Evolutionary conservation across 2,797 vertebrate species (phyloP).

Genomic region (Pangasius larnaudii): DNA sequence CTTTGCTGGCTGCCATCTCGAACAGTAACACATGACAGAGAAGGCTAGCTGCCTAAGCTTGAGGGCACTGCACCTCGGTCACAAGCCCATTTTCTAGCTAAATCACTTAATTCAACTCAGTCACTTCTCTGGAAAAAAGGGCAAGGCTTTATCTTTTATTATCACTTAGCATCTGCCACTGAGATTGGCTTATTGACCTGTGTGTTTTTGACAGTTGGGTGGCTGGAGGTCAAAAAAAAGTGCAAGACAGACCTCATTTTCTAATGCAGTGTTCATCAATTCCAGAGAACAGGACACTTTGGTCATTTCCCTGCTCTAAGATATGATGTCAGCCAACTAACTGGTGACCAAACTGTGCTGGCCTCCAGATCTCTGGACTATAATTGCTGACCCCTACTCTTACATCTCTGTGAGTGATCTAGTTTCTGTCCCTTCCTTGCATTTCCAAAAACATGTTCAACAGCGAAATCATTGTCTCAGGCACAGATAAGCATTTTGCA

Average conservation of each 20-base stretch:
- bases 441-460: constrained; percentile 1
- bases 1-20: constrained; percentile 13
- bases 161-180: constrained; percentile 53
- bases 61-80: constrained; percentile 59
- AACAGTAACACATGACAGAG: constrained; percentile 27
- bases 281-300: constrained; percentile 4
- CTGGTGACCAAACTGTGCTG: neutral
- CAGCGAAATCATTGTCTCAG: neutral
- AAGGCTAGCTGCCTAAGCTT: constrained; percentile 52
- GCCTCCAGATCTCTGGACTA: neutral
- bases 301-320: constrained; percentile 14
- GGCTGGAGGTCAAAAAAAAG: constrained; percentile 62
- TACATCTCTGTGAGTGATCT: neutral
- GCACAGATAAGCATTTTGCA: neutral
- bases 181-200: constrained; percentile 46
- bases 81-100: constrained; percentile 66
- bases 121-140: constrained; percentile 63
- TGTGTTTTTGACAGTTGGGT: constrained; percentile 62
- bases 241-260: constrained; percentile 21
- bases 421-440: neutral
- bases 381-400: neutral
- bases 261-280: constrained; percentile 1
- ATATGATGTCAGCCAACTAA: constrained; percentile 23
- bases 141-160: constrained; percentile 68
- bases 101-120: constrained; percentile 73